Base-by-base conservation (phyloP, 2,888 invertebrate species). In the Fragum fragum region DNA sequence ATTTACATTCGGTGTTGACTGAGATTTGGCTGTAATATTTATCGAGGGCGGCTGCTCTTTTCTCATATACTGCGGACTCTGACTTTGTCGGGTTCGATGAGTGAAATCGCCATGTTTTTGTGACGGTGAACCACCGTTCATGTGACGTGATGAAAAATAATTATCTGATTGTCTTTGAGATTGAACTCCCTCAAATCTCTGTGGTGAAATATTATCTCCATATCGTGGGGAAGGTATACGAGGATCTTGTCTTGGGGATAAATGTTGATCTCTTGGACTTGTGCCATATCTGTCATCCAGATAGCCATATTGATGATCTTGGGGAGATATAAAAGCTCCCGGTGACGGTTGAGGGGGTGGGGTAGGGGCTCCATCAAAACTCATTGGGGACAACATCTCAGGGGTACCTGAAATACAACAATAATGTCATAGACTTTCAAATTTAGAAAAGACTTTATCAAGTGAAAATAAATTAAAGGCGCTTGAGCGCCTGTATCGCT, bases 261-360 rank as follows among this genome's bases (percentile, higher is more conserved):
- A 57, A 53, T 79, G 85, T 52, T 75, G 75, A 73, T 82, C 79
- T 70, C 81, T 32, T 7, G 84, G 84, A 68, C 81, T 85, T 28
- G 77, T 63, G 47, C 59, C 59, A 55, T 73, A 87, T 81, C 81
- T 77, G 77, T 79, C 70, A 53, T 74, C 85, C 32, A 75, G 79
- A 70, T 82, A 82, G 66, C 79, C 76, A 69, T 79, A 87, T 23
- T 76, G 21, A 9, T 55, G 53, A n/a, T 63, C 73, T 39, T 76
- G 73, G 16, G 47, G 47, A 1, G 90, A 89, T 14, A 3, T 9
- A 84, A 91, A 91, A 7, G 92, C 92, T 70, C 92, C 91, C 7
- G 92, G 92, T 28, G 92, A 92, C 28, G 92, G 92, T 77, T 92
- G 92, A 28, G 92, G 92, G 16, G 92, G 92, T 42, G 92, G 92